A percentile compares a stretch with the other conserved stretches of the same genome.
These are phyloP conservation scores for Trilocha varians DNA, from an alignment of 2,888 invertebrate genomes.

Conservation along the genomic window DNA sequence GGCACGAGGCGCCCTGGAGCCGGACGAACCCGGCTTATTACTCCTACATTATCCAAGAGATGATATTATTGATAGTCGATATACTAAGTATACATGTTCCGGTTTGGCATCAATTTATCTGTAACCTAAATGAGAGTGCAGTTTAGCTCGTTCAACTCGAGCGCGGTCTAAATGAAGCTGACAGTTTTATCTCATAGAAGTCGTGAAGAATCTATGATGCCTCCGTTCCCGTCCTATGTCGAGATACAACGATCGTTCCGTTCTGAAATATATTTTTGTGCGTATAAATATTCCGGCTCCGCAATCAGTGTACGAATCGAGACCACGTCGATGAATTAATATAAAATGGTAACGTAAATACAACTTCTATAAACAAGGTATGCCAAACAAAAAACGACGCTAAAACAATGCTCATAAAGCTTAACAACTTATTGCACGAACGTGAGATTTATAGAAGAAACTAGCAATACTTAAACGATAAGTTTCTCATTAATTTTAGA, in stretches of 20 bases:
- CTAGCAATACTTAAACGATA: constrained; percentile 46
- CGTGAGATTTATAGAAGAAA: constrained; percentile 48
- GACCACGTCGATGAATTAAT: constrained; percentile 42
- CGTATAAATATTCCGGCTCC: constrained; percentile 25
- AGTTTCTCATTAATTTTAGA: constrained; percentile 34
- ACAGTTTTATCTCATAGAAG: background rate
- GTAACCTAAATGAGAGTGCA: constrained; percentile 48
- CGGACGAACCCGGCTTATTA: constrained; percentile 38
- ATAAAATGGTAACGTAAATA: constrained; percentile 37
- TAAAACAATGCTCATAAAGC: constrained; percentile 57
- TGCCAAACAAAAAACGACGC: constrained; percentile 40
- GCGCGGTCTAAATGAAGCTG: constrained; percentile 9
- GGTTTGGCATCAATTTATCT: constrained; percentile 67
- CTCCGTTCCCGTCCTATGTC: background rate
- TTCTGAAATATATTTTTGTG: constrained; percentile 16
- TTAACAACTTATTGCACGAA: constrained; percentile 68
- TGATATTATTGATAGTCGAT: constrained; percentile 61
- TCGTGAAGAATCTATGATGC: background rate
- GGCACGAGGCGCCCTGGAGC: constrained; percentile 18
- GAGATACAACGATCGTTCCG: constrained; percentile 12
- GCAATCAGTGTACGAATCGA: constrained; percentile 32
- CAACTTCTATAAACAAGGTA: constrained; percentile 26
- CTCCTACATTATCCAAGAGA: constrained; percentile 57
- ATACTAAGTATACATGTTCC: constrained; percentile 64
- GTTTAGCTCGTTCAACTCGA: constrained; percentile 13